A percentile compares a stretch with the other conserved stretches of the same genome.
phyloP scores from a whole-genome alignment of 2,797 vertebrate species.

The Odontamblyopus rebecca region DNA sequence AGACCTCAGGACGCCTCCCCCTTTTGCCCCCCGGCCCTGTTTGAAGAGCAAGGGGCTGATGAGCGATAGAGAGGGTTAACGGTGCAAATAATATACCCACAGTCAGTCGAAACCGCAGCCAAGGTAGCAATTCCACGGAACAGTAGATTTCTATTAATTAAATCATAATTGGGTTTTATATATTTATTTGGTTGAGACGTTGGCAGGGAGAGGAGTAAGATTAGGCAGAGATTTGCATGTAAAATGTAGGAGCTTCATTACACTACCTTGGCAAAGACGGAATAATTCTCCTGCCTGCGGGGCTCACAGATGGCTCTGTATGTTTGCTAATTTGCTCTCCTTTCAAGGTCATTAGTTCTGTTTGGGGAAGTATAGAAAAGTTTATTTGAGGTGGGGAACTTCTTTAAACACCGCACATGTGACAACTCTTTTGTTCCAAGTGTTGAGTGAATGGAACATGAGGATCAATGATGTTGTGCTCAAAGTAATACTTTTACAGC shows the following conservation, averaged over 20 bases:
- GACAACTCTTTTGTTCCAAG: slow-evolving; percentile 61
- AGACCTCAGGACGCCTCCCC: slow-evolving; percentile 69
- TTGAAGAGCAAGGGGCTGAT: slow-evolving; percentile 70
- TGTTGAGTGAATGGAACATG: slow-evolving; percentile 29
- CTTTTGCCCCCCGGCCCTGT: slow-evolving; percentile 65
- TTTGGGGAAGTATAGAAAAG: slow-evolving; percentile 82
- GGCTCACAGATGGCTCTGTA: slow-evolving; percentile 85
- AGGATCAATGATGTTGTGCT: slow-evolving; percentile 6
- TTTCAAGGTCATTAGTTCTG: slow-evolving; percentile 86
- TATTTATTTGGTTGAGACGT: slow-evolving; percentile 82
- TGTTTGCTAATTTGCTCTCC: slow-evolving; percentile 85
- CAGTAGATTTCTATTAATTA: slow-evolving; percentile 84
- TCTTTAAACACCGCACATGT: slow-evolving; percentile 60
- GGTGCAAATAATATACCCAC: slow-evolving; percentile 70
- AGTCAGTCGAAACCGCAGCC: slow-evolving; percentile 58
- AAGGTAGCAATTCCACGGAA: slow-evolving; percentile 78
- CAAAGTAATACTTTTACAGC: slow-evolving; percentile 6
- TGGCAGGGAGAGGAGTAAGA: slow-evolving; percentile 78
- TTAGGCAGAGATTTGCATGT: slow-evolving; percentile 84
- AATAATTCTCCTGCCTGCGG: slow-evolving; percentile 81
- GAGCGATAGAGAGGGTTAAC: slow-evolving; percentile 70
- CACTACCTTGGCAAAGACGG: slow-evolving; percentile 83
- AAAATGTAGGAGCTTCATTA: slow-evolving; percentile 85
- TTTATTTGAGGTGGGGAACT: slow-evolving; percentile 80
- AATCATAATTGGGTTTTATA: slow-evolving; percentile 86